Evolutionary conservation across 2,797 vertebrate species (phyloP), one percentile per base, ranked within the genome.

Genomic region (Acanthurus lineatus): DNA sequence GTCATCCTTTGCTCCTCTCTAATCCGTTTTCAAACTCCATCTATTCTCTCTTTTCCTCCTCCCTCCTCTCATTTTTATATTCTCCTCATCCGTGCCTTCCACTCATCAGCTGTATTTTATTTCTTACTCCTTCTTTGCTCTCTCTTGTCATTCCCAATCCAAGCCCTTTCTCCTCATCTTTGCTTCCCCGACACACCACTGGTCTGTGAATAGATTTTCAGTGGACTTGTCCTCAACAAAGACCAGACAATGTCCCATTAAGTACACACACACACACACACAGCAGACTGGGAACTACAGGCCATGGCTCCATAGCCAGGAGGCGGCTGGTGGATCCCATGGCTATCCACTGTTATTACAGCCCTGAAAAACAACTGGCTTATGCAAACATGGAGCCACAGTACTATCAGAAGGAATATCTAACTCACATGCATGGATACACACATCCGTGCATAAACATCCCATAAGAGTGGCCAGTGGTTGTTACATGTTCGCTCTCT

Each of bases 191-290:
- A 66, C 58, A 59, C 77, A 60, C 75, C 56, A 60, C 86, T 76
- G 77, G 77, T 73, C 84, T 77, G 75, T 92, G 84, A 90, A 93
- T 88, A 82, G 83, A 78, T 86, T 91, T 91, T 91, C 91, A 89
- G 84, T 86, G 88, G 91, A 92, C 82, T 88, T 87, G 82, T 83
- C 84, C 63, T 85, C 79, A 73, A 92, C 90, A 92, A 92, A 90
- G 83, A 56, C 73, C 69, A 67, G 63, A 80, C 71, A 61, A 62
- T 70, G 82, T 85, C 83, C 77, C n/a, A 63, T 69, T 84, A 78
- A 84, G 83, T 81, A 77, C 73, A 79, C 76, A 77, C 69, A 70
- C 45, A 74, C 32, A 6, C 32, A 35, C 32, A 35, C 32, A 35
- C 32, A 35, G 79, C 77, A 85, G 87, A 92, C 70, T 38, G 73